These are phyloP conservation scores for Mustelus asterias DNA, from an alignment of 2,113 vertebrate species.

Conservation along the genomic window DNA sequence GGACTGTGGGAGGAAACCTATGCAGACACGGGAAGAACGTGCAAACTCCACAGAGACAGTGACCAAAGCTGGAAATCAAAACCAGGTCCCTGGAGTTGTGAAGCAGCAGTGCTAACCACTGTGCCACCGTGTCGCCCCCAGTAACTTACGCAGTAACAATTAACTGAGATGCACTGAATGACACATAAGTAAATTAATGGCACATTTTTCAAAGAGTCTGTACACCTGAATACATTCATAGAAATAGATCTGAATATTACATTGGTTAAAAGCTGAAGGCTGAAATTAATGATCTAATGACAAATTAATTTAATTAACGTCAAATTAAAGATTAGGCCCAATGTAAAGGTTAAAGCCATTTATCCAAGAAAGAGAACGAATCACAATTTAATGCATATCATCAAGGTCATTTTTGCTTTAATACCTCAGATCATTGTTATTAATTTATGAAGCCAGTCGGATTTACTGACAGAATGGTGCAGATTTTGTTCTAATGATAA, in stretches of 20 bases:
- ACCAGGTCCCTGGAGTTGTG: too few species aligned
- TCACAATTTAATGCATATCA: constrained; percentile 32
- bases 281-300: constrained; percentile 28
- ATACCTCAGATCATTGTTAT: constrained; percentile 6
- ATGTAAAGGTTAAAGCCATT: constrained; percentile 36
- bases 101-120: too few species aligned
- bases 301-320: constrained; percentile 37
- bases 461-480: background rate
- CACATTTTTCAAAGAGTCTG: background rate
- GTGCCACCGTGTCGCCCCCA: too few species aligned
- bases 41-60: too few species aligned
- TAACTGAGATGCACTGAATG: background rate
- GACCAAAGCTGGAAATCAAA: too few species aligned
- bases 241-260: constrained; percentile 19
- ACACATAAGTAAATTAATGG: background rate
- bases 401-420: constrained; percentile 31
- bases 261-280: background rate
- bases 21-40: too few species aligned
- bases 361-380: constrained; percentile 23
- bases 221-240: constrained; percentile 19
- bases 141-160: background rate
- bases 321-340: constrained; percentile 29
- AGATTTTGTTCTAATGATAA: background rate
- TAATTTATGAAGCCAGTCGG: constrained; percentile 20
- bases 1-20: too few species aligned